Evolutionary conservation across 2,113 vertebrate genomes (phyloP), one percentile per base, ranked within the genome.

Genomic region (Scytalopus superciliaris): DNA sequence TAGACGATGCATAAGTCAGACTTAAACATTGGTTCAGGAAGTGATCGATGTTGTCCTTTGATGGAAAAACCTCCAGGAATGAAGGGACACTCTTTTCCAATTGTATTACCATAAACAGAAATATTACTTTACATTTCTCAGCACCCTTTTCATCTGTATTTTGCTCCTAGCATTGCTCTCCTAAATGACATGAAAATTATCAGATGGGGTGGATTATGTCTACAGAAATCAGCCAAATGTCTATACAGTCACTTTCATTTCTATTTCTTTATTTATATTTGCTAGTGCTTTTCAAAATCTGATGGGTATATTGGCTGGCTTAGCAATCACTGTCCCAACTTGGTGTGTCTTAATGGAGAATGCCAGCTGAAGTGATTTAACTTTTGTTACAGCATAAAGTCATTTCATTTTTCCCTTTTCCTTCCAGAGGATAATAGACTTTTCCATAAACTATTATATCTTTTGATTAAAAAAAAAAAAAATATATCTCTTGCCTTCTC

Each of bases 401-500:
- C 59, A 84, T 90, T 90, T 40, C n/a, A 19, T 82, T 72, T 52
- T 64, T 84, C 44, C 19, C n/a, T 80, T 87, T 96, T 94, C 18
- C 67, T 97, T 96, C 76, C 81, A 94, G 84, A 79, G 92, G 47
- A 93, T 70, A 97, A 93, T 93, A 93, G 91, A 91, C 77, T 67
- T 95, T 98, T 76, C 97, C 93, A 97, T 80, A 94, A 96, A 14
- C 35, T 90, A 95, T 96, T 90, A 47, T 12, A 66, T 68, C 75
- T 94, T 91, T 87, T 60, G 75, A 86, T 53, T 37, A 70, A 82
- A 50, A 64, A 92, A 44, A 76, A 19, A 11, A 64, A 87, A 63
- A 87, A 63, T 14, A 60, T 23, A 78, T 89, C 59, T 55, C 31
- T 94, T 42, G 57, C 8, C 10, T 12, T 55, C 19, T 91, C 45